Evolutionary conservation across 2,113 vertebrate species (phyloP), one percentile per base, ranked within the genome.

Genomic region (Nycticryphes semicollaris): DNA sequence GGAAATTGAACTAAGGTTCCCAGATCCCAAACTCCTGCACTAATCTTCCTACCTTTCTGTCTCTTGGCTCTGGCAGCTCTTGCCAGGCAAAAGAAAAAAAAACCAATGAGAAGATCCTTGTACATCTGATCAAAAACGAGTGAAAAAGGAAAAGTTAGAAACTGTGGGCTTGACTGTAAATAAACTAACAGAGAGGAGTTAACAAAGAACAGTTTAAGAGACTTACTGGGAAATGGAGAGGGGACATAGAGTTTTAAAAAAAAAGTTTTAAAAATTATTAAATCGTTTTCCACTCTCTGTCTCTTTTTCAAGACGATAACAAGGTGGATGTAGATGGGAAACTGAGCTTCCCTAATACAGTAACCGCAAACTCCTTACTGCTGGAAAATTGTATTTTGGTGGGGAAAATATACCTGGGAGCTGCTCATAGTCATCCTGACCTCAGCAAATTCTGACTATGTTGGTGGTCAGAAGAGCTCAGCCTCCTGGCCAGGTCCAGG

Each of bases 391-490:
- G 6, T 62, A 76, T 74, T 41, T 77, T 14, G 25, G 4, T 89
- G 31, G 15, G 43, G 31, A 67, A 87, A 67, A 41, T 39, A 70
- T 7, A 88, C 4, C 8, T 59, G 17, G 25, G 28, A 89, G 59
- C 27, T 48, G 17, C 14, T 64, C 12, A 28, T 11, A 84, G 10
- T 41, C 33, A 79, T 56, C 35, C 24, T 50, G 41, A 92, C 12
- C 24, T 83, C 47, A 90, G 7, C 8, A 53, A 72, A 33, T 69
- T 68, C 4, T 47, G 47, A 7, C 20, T 12, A 41, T 0, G 0
- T 23, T 39, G 37, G 7, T 30, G 43, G 20, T 21, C 37, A 57
- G 6, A 10, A 78, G 8, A 88, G 20, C 17, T 9, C 25, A 86
- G 6, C 3, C 11, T 78, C 41, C 37, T 50, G 50, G 31, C 13